phyloP scores from a whole-genome alignment of 2,888 invertebrate species.

The Sarcophaga rosellei region DNA sequence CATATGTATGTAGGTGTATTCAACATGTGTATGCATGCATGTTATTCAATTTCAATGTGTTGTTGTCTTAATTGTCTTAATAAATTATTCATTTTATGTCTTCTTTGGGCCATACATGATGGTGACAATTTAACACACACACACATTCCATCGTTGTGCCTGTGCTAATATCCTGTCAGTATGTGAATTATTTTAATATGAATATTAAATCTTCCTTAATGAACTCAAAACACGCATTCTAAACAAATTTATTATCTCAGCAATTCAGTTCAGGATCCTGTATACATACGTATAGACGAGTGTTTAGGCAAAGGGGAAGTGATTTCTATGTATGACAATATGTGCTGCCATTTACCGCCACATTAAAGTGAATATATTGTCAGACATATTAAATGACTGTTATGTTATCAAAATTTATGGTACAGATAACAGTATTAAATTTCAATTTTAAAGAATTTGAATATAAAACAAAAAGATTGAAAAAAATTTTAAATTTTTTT shows the following conservation, averaged over 20 bases:
- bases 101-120: not conserved
- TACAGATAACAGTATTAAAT: too few relatives aligned
- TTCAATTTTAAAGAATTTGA: too few relatives aligned
- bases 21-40: too few relatives aligned
- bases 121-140: not conserved
- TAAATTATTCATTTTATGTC: not conserved
- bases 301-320: not conserved
- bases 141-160: too few relatives aligned
- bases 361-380: too few relatives aligned
- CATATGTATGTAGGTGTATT: not conserved
- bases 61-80: not conserved
- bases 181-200: not conserved
- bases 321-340: too few relatives aligned
- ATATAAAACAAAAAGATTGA: too few relatives aligned
- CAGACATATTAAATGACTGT: too few relatives aligned
- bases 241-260: not conserved
- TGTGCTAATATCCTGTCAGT: not conserved
- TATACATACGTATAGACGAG: not conserved
- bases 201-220: constrained; percentile 15
- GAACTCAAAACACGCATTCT: not conserved
- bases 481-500: too few relatives aligned
- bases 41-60: not conserved
- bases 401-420: too few relatives aligned
- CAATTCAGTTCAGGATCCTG: not conserved
- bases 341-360: too few relatives aligned